Conservation (phyloP, 1,140 invertebrate genomes). For the Drosophila nigromelanica region DNA sequence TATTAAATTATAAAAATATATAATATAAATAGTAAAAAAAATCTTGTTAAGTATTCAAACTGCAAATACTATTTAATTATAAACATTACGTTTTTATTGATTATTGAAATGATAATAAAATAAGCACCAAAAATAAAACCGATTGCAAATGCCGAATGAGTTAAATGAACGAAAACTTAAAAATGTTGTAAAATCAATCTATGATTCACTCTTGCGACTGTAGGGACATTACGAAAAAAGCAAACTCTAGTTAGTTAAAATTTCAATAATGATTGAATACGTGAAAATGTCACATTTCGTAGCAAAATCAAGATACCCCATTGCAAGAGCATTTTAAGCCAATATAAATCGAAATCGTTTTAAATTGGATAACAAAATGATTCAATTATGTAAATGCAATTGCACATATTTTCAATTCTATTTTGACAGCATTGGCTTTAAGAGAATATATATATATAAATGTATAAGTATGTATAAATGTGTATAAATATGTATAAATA, state of each 20-base stretch:
- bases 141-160: no score
- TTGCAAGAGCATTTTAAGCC: not conserved
- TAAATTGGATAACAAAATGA: conserved; percentile 60
- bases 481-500: not conserved
- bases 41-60: no score
- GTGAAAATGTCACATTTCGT: not conserved
- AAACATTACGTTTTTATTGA: not conserved
- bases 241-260: not conserved
- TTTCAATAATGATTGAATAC: conserved; percentile 24
- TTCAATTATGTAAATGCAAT: conserved; percentile 68
- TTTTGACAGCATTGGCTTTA: not conserved
- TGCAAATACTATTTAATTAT: not conserved
- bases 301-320: not conserved
- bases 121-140: no score
- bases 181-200: no score
- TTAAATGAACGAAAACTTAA: no score
- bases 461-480: not conserved
- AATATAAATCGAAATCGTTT: conserved; percentile 53
- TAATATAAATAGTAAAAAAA: no score
- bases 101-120: not conserved
- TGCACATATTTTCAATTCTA: conserved; percentile 56
- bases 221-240: not conserved
- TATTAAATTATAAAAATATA: no score
- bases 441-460: not conserved
- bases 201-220: no score